phyloP scores from a whole-genome alignment of 2,888 invertebrate genomes.

The Sympetrum striolatum region DNA sequence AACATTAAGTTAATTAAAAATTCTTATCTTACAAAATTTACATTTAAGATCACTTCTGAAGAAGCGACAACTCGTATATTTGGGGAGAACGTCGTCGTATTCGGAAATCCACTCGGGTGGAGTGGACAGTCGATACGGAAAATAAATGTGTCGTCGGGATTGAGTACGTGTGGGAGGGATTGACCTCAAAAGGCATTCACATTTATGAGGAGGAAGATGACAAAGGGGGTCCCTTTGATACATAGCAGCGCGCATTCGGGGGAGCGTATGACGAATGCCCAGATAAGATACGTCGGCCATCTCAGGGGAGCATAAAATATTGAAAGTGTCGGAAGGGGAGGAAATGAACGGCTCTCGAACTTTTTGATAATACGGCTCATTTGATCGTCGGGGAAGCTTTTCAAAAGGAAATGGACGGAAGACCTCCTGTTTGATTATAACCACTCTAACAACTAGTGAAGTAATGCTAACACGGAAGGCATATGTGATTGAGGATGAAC shows the following conservation, averaged over 20 bases:
- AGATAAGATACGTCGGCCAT: not conserved
- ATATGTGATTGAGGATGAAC: no score
- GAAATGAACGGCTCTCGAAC: not conserved
- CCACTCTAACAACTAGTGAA: no score
- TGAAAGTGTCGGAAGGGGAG: not conserved
- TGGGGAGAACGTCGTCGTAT: no score
- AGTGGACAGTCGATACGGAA: not conserved
- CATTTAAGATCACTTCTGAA: no score
- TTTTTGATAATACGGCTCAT: not conserved
- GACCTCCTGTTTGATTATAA: no score
- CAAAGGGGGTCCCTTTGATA: not conserved
- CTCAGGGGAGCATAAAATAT: not conserved
- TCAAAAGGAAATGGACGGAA: no score
- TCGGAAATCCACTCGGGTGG: not conserved
- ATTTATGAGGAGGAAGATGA: not conserved
- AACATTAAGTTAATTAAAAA: no score
- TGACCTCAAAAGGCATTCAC: not conserved
- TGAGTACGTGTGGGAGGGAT: not conserved
- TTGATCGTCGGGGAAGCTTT: not conserved
- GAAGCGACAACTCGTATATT: no score
- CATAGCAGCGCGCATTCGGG: not conserved
- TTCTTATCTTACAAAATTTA: no score
- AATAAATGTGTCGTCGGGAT: not conserved
- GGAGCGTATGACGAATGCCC: not conserved
- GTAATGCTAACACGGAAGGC: no score